Evolutionary conservation across 2,797 vertebrate genomes (phyloP).

Genomic region (Cossypha polioptera): DNA sequence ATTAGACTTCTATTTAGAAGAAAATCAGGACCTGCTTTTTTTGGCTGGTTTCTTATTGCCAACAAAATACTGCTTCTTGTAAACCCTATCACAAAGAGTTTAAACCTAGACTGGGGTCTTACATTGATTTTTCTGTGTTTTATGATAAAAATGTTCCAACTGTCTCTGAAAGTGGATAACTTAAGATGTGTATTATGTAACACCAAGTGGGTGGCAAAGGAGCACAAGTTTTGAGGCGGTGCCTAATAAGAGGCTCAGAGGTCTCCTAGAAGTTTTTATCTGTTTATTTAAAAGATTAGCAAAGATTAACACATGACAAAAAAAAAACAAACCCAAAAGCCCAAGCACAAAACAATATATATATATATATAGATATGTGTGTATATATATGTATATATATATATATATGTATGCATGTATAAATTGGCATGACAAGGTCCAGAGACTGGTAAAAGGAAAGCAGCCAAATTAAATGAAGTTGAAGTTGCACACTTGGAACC

Average conservation of each 20-base stretch:
- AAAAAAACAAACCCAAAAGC: not conserved
- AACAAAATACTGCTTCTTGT: not conserved
- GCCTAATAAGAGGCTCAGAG: not conserved
- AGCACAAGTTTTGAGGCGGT: not conserved
- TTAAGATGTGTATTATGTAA: accelerated
- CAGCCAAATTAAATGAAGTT: not conserved
- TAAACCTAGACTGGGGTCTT: not conserved
- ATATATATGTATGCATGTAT: no score
- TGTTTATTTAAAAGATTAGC: not conserved
- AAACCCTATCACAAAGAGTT: not conserved
- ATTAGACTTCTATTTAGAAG: not conserved
- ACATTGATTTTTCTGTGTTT: not conserved
- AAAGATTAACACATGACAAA: not conserved
- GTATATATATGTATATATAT: no score
- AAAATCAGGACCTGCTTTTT: not conserved
- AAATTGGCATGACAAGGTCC: not conserved
- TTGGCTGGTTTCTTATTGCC: not conserved
- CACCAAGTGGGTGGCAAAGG: not conserved
- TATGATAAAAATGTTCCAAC: not conserved
- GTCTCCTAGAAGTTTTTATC: not conserved
- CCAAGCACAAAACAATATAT: not conserved
- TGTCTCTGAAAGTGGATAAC: not conserved
- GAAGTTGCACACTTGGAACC: not conserved
- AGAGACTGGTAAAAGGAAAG: not conserved
- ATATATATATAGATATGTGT: no score